phyloP scores from a whole-genome alignment of 2,797 vertebrate species.

The Moxostoma hubbsi region DNA sequence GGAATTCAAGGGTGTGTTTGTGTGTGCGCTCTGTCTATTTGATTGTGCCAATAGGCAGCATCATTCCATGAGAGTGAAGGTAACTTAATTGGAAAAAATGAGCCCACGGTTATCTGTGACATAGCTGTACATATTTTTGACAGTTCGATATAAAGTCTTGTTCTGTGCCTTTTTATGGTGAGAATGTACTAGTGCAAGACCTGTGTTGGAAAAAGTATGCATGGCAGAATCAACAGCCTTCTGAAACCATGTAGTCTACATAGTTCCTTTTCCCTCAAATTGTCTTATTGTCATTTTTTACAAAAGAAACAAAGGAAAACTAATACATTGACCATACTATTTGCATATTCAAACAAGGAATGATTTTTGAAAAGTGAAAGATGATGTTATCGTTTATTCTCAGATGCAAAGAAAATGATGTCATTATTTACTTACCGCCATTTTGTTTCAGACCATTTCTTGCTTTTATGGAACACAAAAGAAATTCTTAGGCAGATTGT shows the following conservation, averaged over 20 bases:
- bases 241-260: not conserved
- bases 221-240: not conserved
- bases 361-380: too few species aligned
- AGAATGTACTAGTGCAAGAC: not conserved
- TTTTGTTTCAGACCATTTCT: too few species aligned
- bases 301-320: too few species aligned
- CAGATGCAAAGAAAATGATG: too few species aligned
- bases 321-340: too few species aligned
- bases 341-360: too few species aligned
- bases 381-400: too few species aligned
- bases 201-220: not conserved
- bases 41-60: constrained; percentile 5
- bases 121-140: constrained; percentile 15
- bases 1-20: not conserved
- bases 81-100: constrained; percentile 32
- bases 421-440: too few species aligned
- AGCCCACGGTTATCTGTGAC: constrained; percentile 34
- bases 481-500: too few species aligned
- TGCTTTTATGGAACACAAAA: too few species aligned
- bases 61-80: constrained; percentile 25
- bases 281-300: not conserved
- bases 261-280: not conserved
- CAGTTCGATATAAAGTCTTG: constrained; percentile 19
- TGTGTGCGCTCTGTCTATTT: not conserved
- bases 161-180: constrained; percentile 8